Evolutionary conservation across 2,797 vertebrate genomes (phyloP), one percentile per base, ranked within the genome.

Genomic region (Melanogrammus aeglefinus): DNA sequence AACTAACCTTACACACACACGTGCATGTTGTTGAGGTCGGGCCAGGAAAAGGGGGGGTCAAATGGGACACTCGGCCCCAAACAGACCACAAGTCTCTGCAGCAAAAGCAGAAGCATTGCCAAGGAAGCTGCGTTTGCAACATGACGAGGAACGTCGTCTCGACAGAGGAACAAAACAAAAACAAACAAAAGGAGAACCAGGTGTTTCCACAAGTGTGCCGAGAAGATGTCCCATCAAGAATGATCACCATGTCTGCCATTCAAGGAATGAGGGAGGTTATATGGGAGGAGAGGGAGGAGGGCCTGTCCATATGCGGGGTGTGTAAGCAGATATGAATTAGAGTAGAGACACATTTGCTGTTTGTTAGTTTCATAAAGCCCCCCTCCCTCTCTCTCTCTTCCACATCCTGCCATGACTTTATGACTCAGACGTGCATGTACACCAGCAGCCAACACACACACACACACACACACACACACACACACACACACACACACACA

Each of bases 171-270:
- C 18, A 51, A 57, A n/a, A 57, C 51, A 57, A 21, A n/a, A 57
- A 57, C 18, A 57, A 8, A 18, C 14, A 7, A 1, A 1, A n/a
- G 21, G 9, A 44, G 9, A 44, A 24, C 8, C 78, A 4, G 1
- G 87, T 89, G 82, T 86, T 90, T 79, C 77, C 81, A 80, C 74
- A 79, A 70, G 76, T 80, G 18, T 4, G 21, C 83, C 75, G 70
- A 21, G 6, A 79, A 83, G 44, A 77, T 80, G 79, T 41, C 76
- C 80, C 33, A 33, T 79, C 84, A 85, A 86, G 86, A 87, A 91
- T 88, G 91, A 87, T 90, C 85, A 76, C 86, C 87, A 91, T 82
- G 86, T 78, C 78, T 86, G 88, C 87, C 82, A 91, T 90, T 75
- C 81, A 78, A 89, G 84, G 90, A 93, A 92, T 90, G 36, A 38